Percentiles rank a stretch among this genome's conserved stretches.
These are phyloP conservation scores for Anthopleura sola DNA, from an alignment of 64 coral and sea anemone genomes.

Conservation along the genomic window DNA sequence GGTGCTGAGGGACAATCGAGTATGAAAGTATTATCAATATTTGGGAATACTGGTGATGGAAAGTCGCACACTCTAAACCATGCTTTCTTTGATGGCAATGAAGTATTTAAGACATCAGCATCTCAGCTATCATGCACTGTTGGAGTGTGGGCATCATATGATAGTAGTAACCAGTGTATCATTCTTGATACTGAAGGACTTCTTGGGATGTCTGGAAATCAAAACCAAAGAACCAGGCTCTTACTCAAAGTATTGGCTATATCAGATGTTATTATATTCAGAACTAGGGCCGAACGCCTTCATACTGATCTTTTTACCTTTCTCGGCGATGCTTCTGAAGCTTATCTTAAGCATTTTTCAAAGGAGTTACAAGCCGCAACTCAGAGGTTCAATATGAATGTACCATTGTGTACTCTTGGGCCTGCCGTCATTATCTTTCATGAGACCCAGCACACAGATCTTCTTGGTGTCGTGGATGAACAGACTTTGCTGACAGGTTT, in stretches of 20 bases:
- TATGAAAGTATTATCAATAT: slow-evolving; percentile 94
- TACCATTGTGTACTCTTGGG: slow-evolving; percentile 84
- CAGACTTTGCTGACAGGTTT: slow-evolving; percentile 46
- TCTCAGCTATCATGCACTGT: slow-evolving; percentile 94
- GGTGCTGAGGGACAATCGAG: slow-evolving; percentile 45
- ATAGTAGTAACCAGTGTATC: slow-evolving; percentile 49
- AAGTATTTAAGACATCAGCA: slow-evolving; percentile 89
- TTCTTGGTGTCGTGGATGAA: slow-evolving; percentile 62
- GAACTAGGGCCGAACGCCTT: slow-evolving; percentile 82
- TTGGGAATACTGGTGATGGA: slow-evolving; percentile 99
- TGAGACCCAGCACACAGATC: slow-evolving; percentile 92
- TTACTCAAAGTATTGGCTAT: slow-evolving; percentile 93
- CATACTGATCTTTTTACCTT: slow-evolving; percentile 97
- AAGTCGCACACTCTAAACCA: slow-evolving; percentile 98
- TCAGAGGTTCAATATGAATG: slow-evolving; percentile 76
- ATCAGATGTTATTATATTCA: slow-evolving; percentile 88
- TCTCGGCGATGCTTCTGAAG: slow-evolving; percentile 93
- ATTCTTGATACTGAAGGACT: slow-evolving; percentile 96
- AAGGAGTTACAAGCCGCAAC: slow-evolving; percentile 76
- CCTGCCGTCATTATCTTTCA: slow-evolving; percentile 97
- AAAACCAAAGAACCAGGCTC: slow-evolving; percentile 75
- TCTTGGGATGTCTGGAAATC: slow-evolving; percentile 87
- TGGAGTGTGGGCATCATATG: slow-evolving; percentile 98
- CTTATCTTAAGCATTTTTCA: slow-evolving; percentile 94
- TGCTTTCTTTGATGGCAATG: slow-evolving; percentile 83